These are phyloP conservation scores for Dicrostonyx torquatus DNA, from an alignment of 2,797 vertebrate genomes.

Conservation along the genomic window DNA sequence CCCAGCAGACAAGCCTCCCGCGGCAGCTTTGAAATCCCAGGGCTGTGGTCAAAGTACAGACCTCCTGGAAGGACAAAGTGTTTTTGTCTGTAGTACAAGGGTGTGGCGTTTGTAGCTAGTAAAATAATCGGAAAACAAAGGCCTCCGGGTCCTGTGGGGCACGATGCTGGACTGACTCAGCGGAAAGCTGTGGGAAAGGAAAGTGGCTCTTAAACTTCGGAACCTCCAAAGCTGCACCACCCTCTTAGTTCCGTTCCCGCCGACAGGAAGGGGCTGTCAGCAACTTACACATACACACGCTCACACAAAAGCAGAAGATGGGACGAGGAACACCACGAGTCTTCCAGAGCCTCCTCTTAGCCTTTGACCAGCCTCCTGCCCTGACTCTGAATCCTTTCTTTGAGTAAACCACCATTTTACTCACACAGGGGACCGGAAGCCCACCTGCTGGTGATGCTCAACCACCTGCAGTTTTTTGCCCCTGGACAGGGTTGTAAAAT, in stretches of 20 bases:
- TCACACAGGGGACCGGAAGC: neutral
- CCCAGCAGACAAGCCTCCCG: neutral
- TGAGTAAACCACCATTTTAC: neutral
- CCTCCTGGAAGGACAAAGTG: conserved; percentile 35
- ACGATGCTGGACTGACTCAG: conserved; percentile 81
- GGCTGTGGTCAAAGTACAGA: conserved; percentile 60
- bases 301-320: neutral
- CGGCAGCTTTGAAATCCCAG: conserved; percentile 54
- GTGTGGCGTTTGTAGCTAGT: conserved; percentile 69
- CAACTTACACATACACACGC: neutral
- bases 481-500: neutral
- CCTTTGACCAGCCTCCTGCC: neutral
- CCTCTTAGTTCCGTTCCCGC: conserved; percentile 52
- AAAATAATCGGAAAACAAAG: conserved; percentile 61
- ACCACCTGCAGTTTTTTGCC: neutral
- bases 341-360: neutral
- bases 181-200: conserved; percentile 84
- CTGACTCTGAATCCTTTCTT: neutral
- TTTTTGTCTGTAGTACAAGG: conserved; percentile 76
- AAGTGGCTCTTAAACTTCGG: conserved; percentile 73
- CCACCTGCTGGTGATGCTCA: neutral
- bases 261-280: conserved; percentile 77
- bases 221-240: conserved; percentile 71
- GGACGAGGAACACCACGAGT: neutral
- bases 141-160: conserved; percentile 67